These are phyloP conservation scores for Fulica atra DNA, from an alignment of 2,113 vertebrate species.

Conservation along the genomic window DNA sequence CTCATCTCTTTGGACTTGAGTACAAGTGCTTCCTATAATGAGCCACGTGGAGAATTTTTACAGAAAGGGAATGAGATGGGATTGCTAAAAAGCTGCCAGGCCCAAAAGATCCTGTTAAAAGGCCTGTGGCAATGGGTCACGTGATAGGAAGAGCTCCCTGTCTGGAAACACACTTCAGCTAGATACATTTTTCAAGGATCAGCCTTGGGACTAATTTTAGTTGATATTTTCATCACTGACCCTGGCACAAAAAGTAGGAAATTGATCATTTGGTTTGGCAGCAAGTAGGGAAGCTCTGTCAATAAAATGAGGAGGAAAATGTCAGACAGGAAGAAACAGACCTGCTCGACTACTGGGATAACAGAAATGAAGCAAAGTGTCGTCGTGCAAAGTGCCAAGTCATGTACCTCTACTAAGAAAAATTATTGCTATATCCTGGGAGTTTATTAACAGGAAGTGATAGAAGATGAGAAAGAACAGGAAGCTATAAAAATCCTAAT, in stretches of 20 bases:
- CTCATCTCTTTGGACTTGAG: not conserved
- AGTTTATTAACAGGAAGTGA: not conserved
- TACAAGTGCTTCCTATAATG: not conserved
- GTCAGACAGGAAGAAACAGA: not conserved
- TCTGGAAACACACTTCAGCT: not conserved
- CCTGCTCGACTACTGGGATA: not conserved
- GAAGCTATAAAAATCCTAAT: not conserved
- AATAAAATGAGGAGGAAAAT: not conserved
- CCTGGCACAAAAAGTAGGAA: not conserved
- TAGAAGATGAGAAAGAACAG: not conserved
- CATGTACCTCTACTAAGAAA: not conserved
- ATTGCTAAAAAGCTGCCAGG: not conserved
- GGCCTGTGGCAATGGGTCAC: not conserved
- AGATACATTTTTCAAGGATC: not conserved
- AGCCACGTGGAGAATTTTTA: not conserved
- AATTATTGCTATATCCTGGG: not conserved
- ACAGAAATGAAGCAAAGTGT: not conserved
- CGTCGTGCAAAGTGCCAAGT: not conserved
- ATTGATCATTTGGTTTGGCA: slow-evolving; percentile 2
- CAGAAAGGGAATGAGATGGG: not conserved
- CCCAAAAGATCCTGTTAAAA: not conserved
- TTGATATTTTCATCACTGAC: slow-evolving; percentile 7
- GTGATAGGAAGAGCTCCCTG: not conserved
- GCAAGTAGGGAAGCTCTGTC: not conserved
- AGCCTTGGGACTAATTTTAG: not conserved